Conservation (phyloP, 2,888 invertebrate species). For the Cephus pulcher region DNA sequence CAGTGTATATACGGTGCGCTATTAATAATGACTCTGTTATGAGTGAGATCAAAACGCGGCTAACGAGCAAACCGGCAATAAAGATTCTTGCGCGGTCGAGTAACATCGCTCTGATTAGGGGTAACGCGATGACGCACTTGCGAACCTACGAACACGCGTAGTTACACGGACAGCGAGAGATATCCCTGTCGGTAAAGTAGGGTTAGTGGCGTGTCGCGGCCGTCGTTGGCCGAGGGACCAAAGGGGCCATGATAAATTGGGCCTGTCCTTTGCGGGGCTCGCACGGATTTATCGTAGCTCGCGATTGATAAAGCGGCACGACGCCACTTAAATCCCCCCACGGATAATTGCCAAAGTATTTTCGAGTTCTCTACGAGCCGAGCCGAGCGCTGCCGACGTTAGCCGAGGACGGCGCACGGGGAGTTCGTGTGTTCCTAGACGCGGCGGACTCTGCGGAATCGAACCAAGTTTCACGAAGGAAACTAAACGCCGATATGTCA, state of each 20-base stretch:
- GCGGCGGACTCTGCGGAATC: neutral
- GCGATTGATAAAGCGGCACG: neutral
- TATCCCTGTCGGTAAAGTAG: neutral
- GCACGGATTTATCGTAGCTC: constrained; percentile 13
- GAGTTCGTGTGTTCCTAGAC: neutral
- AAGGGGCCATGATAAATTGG: constrained; percentile 30
- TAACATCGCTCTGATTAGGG: constrained; percentile 45
- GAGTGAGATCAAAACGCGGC: constrained; percentile 42
- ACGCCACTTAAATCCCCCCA: neutral
- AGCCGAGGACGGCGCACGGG: neutral
- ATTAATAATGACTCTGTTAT: constrained; percentile 32
- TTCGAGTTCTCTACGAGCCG: neutral
- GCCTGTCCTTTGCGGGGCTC: neutral
- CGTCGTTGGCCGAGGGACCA: constrained; percentile 17
- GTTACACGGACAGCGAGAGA: constrained; percentile 8
- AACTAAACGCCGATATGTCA: neutral
- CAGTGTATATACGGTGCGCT: neutral
- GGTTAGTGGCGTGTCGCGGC: constrained; percentile 15
- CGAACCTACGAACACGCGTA: constrained; percentile 45
- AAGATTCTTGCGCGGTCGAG: constrained; percentile 38
- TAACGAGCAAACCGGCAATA: constrained; percentile 50
- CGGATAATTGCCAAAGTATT: neutral
- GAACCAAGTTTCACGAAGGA: neutral
- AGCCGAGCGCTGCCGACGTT: neutral
- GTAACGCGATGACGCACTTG: constrained; percentile 40